phyloP scores from a whole-genome alignment of 2,797 vertebrate species.

The Clarias laeviceps region DNA sequence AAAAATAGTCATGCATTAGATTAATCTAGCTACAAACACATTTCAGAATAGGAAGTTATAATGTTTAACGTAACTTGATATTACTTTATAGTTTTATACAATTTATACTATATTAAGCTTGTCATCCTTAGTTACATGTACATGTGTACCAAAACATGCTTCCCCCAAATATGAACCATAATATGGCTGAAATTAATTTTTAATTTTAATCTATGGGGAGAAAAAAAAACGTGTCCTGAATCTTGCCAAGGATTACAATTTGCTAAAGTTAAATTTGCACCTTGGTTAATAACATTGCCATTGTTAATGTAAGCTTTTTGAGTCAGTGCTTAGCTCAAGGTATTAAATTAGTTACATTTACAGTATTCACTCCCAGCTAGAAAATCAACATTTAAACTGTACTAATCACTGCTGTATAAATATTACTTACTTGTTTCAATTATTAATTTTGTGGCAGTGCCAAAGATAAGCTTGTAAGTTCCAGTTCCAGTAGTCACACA shows the following conservation, averaged over 20 bases:
- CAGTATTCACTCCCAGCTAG: neutral
- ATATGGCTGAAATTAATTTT: too few relatives aligned
- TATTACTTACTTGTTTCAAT: slow-evolving; percentile 37
- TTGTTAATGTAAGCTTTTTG: neutral
- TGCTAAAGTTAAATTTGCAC: too few relatives aligned
- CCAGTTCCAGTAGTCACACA: slow-evolving; percentile 40
- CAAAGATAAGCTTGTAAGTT: slow-evolving; percentile 1
- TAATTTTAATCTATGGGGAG: too few relatives aligned
- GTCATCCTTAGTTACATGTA: too few relatives aligned
- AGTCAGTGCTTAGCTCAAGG: neutral
- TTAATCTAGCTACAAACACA: neutral
- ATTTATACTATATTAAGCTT: too few relatives aligned
- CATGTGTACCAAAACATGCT: too few relatives aligned
- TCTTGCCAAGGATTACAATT: too few relatives aligned
- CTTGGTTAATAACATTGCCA: too few relatives aligned
- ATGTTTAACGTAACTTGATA: neutral
- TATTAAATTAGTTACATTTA: neutral
- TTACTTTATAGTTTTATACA: too few relatives aligned
- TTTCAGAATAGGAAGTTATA: neutral
- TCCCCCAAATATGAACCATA: too few relatives aligned
- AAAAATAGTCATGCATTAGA: neutral
- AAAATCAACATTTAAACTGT: neutral
- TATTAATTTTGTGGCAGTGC: slow-evolving; percentile 18
- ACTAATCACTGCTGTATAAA: neutral
- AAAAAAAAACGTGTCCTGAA: too few relatives aligned